Evolutionary conservation across 2,113 vertebrate species (phyloP).

Genomic region (Typhlomys cinereus): DNA sequence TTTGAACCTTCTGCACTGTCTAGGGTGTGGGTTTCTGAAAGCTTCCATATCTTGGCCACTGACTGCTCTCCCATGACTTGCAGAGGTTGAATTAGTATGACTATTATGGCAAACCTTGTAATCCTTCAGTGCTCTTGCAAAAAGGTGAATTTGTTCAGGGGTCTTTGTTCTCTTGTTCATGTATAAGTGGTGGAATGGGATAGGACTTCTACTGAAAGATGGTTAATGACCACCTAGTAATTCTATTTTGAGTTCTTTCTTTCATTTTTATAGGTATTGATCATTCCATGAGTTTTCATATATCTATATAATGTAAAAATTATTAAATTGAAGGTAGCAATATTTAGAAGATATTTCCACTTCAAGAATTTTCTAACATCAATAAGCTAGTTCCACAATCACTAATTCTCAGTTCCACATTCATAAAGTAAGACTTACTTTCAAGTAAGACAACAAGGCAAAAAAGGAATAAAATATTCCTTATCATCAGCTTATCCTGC

Average conservation of each 20-base stretch:
- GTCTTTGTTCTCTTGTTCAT: neutral
- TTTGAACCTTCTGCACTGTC: neutral
- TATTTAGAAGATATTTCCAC: neutral
- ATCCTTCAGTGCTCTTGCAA: neutral
- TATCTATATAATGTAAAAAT: neutral
- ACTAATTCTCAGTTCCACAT: neutral
- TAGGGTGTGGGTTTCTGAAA: neutral
- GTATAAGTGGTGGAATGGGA: neutral
- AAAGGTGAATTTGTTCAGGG: no score
- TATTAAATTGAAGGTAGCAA: neutral
- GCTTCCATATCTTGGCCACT: neutral
- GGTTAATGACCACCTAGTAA: neutral
- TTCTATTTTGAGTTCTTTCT: neutral
- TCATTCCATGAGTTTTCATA: constrained; percentile 6
- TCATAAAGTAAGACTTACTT: constrained; percentile 7
- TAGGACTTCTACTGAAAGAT: neutral
- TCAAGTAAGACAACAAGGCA: neutral
- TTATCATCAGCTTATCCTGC: neutral
- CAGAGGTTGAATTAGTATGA: constrained; percentile 20
- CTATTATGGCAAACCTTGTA: neutral
- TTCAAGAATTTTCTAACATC: neutral
- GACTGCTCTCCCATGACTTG: neutral
- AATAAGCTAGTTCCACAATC: neutral
- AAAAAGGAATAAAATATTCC: neutral
- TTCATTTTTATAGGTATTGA: neutral